phyloP scores from a whole-genome alignment of 1,140 invertebrate species.

The Varroa destructor region DNA sequence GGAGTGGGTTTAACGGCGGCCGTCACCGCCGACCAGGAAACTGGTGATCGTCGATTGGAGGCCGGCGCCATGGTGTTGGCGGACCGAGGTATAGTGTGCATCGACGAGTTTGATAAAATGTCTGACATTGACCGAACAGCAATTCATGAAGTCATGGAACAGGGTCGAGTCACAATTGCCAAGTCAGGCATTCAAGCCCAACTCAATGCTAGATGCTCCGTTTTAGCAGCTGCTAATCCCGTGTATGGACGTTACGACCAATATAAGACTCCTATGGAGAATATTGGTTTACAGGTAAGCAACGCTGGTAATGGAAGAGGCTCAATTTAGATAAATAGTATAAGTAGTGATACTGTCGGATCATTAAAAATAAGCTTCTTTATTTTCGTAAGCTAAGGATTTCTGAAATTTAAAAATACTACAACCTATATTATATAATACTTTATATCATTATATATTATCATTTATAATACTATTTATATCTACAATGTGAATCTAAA shows the following conservation, averaged over 20 bases:
- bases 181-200: conserved; percentile 98
- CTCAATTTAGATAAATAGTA: too few species aligned
- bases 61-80: conserved; percentile 99
- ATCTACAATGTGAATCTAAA: too few species aligned
- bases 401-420: too few species aligned
- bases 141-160: conserved; percentile 97
- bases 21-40: conserved; percentile 87
- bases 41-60: conserved; percentile 61
- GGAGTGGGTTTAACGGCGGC: conserved; percentile 97
- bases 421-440: too few species aligned
- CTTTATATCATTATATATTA: too few species aligned
- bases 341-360: too few species aligned
- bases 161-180: conserved; percentile 86
- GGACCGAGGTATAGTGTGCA: conserved; percentile 93
- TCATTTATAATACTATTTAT: too few species aligned
- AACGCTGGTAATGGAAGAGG: too few species aligned
- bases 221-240: conserved; percentile 97
- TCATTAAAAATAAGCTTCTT: too few species aligned
- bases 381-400: too few species aligned
- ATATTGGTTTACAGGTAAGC: conserved; percentile 59
- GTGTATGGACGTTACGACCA: conserved; percentile 97
- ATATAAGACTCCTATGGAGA: conserved; percentile 99
- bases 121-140: conserved; percentile 97
- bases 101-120: conserved; percentile 99
- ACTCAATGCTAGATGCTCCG: conserved; percentile 92